Conservation (phyloP, 2,797 vertebrate species). For the Phoxinus dragarum region DNA sequence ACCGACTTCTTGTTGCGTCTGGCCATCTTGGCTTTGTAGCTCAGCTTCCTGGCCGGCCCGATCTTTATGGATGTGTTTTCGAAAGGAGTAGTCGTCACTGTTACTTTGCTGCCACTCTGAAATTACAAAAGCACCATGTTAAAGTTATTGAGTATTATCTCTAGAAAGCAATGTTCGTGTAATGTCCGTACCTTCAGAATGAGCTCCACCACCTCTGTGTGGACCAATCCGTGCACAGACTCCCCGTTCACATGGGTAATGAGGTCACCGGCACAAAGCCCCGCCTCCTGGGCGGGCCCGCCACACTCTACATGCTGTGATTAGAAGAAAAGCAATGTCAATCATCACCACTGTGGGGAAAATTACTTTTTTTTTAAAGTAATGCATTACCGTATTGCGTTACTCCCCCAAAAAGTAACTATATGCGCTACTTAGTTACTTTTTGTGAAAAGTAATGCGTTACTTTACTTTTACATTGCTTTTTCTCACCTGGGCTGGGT, state of each 20-base stretch:
- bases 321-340: conserved; percentile 38
- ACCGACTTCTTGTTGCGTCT: conserved; percentile 85
- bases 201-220: conserved; percentile 93
- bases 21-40: conserved; percentile 93
- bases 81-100: conserved; percentile 91
- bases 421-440: no score
- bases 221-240: conserved; percentile 92
- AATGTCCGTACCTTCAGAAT: conserved; percentile 86
- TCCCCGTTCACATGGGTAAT: conserved; percentile 95
- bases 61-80: conserved; percentile 95
- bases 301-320: conserved; percentile 91
- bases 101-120: conserved; percentile 91
- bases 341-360: neutral
- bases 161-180: neutral
- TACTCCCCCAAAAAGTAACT: no score
- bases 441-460: no score
- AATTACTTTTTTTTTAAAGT: no score
- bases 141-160: neutral
- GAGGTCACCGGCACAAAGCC: conserved; percentile 89
- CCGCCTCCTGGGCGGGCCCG: conserved; percentile 90
- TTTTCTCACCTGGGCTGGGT: no score
- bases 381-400: no score
- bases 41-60: conserved; percentile 88
- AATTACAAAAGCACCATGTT: neutral
- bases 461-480: no score